These are phyloP conservation scores for Oikopleura albicans DNA, from an alignment of 23 tunicate species.

Conservation along the genomic window DNA sequence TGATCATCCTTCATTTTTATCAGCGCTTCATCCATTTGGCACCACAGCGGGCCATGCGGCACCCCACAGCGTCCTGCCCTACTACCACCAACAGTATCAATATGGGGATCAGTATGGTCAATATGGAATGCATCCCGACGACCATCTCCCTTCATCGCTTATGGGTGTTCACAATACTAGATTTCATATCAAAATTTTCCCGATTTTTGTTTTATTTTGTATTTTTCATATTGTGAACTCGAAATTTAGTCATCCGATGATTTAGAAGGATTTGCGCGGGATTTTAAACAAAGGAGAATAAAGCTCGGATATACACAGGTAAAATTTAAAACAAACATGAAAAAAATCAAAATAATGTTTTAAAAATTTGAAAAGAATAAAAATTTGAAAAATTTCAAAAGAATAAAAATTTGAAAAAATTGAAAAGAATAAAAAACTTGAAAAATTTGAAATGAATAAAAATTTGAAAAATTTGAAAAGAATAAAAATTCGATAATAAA, in stretches of 20 bases:
- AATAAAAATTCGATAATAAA: too few relatives aligned
- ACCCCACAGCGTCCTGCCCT: background rate
- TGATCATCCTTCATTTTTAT: background rate
- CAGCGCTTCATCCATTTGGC: slow-evolving; percentile 8
- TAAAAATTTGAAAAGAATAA: too few relatives aligned
- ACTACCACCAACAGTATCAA: background rate
- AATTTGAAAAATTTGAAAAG: too few relatives aligned
- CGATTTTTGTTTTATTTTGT: background rate
- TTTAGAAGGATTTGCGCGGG: slow-evolving; percentile 18
- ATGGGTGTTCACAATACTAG: too few relatives aligned
- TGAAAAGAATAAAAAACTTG: too few relatives aligned
- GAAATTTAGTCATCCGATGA: too few relatives aligned
- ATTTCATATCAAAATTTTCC: background rate
- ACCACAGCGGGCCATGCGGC: background rate
- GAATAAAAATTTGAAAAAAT: too few relatives aligned
- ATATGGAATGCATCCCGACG: slow-evolving; percentile 5
- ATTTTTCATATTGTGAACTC: background rate
- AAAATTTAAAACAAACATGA: background rate
- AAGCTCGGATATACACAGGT: slow-evolving; percentile 32
- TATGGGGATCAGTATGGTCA: slow-evolving; percentile 13
- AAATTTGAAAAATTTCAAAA: too few relatives aligned
- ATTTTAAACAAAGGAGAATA: slow-evolving; percentile 26
- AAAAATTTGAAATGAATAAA: too few relatives aligned
- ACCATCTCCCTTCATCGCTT: background rate
- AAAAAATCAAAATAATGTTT: too few relatives aligned